Evolutionary conservation across 2,113 vertebrate genomes (phyloP), one percentile per base, ranked within the genome.

Genomic region (Plestiodon gilberti): DNA sequence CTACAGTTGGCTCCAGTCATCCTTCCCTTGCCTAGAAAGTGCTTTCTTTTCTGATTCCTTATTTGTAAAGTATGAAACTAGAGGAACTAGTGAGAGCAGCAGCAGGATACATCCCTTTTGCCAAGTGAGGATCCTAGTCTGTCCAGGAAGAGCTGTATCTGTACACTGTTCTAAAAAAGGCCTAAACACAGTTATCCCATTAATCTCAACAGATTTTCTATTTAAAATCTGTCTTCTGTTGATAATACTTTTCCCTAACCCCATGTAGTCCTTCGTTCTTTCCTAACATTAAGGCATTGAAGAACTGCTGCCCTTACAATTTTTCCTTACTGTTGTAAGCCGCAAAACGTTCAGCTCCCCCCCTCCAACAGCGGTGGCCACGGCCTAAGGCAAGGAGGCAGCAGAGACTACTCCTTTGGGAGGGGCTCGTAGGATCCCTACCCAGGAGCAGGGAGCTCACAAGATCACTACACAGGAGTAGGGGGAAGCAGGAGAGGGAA

Each of bases 221-320:
- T 30, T 57, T 2, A 57, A 15, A 57, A 13, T 28, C 38, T 65
- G 14, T 35, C 11, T 28, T 38, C 57, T 30, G 35, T 25, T 3
- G 18, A 35, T 22, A 6, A 38, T 40, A 1, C n/a, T 55, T 1
- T n/a, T 0, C 43, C 14, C 30, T 6, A 2, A 10, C 4, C 28
- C 8, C 48, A 52, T 28, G 38, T 25, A 8, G 30, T 71, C 43
- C 40, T 64, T 62, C 18, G 23, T 23, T 35, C n/a, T 2, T 9
- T 18, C 28, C 65, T 69, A 15, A 11, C 14, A 4, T 69, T 17
- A 38, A 52, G 8, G 25, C 23, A 52, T 28, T 15, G 43, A 35
- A 28, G 28, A 20, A 30, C 17, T 28, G 22, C 70, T 30, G 33
- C 14, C 23, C 1, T 4, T 17, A 1, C 69, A n/a, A 1, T 33